A percentile compares a stretch with the other conserved stretches of the same genome.
Conservation (phyloP, 64 coral and sea anemone species). For the Dendrophyllia cribrosa region DNA sequence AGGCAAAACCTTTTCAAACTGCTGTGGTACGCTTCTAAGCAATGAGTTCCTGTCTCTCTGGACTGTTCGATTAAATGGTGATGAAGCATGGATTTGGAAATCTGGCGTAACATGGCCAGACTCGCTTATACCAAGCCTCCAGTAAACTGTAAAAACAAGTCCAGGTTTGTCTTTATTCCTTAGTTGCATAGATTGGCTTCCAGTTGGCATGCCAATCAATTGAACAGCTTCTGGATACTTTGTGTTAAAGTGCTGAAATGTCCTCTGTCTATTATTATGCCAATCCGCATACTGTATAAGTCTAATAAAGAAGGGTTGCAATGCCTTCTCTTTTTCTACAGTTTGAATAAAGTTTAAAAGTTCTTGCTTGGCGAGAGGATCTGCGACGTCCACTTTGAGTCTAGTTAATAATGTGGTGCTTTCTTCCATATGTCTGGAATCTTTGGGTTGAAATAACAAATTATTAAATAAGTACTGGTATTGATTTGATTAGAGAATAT, state of each 20-base stretch:
- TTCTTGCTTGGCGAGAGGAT: constrained; percentile 68
- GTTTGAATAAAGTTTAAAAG: constrained; percentile 53
- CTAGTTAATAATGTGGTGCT: constrained; percentile 30
- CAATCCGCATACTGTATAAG: constrained; percentile 73
- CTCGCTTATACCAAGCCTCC: constrained; percentile 59
- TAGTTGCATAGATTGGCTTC: constrained; percentile 64
- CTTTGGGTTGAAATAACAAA: constrained; percentile 15
- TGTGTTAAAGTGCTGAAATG: constrained; percentile 75
- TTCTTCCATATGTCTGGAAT: background rate
- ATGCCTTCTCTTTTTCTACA: constrained; percentile 43
- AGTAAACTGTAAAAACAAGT: constrained; percentile 61
- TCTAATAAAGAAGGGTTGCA: constrained; percentile 72
- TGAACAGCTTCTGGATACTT: constrained; percentile 80
- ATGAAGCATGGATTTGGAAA: constrained; percentile 53
- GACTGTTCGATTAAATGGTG: background rate
- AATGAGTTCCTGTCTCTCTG: constrained; percentile 32
- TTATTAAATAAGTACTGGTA: too few relatives aligned
- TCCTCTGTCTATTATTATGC: constrained; percentile 58
- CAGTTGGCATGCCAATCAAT: constrained; percentile 24
- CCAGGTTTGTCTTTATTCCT: constrained; percentile 35
- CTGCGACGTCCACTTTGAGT: constrained; percentile 29
- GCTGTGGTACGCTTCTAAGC: constrained; percentile 22
- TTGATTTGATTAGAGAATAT: too few relatives aligned
- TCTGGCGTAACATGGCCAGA: constrained; percentile 68
- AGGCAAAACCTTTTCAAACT: constrained; percentile 85